Conservation (phyloP, 2,888 invertebrate species). For the Scrobipalpa atriplicella region DNA sequence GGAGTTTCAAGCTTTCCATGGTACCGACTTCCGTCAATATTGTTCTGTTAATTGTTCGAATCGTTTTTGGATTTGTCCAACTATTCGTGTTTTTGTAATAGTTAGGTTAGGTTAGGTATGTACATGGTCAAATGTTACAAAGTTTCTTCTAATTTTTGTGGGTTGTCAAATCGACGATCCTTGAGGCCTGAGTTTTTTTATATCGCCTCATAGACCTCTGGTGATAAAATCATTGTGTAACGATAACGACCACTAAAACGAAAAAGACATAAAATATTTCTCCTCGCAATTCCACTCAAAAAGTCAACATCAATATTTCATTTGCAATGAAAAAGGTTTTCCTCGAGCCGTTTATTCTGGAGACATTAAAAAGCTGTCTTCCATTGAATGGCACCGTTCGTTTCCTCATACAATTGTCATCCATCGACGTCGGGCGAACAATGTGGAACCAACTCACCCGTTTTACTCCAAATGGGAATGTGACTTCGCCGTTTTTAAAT, state of each 20-base stretch:
- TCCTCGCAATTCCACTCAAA: not conserved
- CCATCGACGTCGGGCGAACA: conserved; percentile 62
- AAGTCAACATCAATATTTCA: conserved; percentile 23
- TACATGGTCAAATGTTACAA: no score
- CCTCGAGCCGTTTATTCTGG: conserved; percentile 27
- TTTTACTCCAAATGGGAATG: conserved; percentile 25
- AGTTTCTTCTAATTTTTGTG: no score
- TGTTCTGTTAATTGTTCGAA: not conserved
- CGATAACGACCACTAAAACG: no score
- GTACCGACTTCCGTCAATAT: no score
- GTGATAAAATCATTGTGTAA: no score
- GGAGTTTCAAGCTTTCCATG: not conserved
- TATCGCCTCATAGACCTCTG: no score
- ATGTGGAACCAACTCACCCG: conserved; percentile 48
- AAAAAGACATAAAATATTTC: no score
- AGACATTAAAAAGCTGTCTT: conserved; percentile 54
- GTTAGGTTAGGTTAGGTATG: no score
- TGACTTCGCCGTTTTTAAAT: conserved; percentile 26
- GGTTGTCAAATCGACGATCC: no score
- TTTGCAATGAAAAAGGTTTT: conserved; percentile 29
- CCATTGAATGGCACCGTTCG: conserved; percentile 55
- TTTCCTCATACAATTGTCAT: conserved; percentile 64
- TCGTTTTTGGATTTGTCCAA: no score
- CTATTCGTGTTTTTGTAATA: no score
- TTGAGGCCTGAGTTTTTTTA: no score